Conservation (phyloP, 2,113 vertebrate species). For the Grammomys surdaster region DNA sequence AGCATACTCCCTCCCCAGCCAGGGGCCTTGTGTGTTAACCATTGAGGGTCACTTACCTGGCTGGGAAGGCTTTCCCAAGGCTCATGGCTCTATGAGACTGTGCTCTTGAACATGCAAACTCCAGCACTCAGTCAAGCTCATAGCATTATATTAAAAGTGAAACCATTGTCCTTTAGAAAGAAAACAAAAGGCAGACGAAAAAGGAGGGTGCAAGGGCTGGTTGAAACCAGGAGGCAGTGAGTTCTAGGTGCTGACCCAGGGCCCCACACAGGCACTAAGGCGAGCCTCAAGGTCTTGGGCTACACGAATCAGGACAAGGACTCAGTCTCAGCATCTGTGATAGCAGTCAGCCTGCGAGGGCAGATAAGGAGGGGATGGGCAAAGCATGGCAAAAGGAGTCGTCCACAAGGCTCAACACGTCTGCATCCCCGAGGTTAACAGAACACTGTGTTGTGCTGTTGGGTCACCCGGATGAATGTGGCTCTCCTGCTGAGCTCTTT, state of each 20-base stretch:
- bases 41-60: too few species aligned
- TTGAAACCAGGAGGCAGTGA: constrained; percentile 46
- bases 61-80: background rate
- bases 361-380: background rate
- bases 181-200: background rate
- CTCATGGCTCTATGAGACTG: background rate
- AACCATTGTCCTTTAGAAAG: constrained; percentile 64
- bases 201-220: background rate
- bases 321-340: background rate
- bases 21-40: background rate
- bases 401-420: background rate
- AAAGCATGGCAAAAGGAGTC: background rate
- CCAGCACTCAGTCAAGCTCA: constrained; percentile 55
- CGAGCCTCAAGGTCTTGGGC: constrained; percentile 7
- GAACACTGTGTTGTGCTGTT: constrained; percentile 96
- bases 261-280: constrained; percentile 18
- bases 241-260: constrained; percentile 24
- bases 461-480: constrained; percentile 98
- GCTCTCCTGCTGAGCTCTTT: constrained; percentile 97
- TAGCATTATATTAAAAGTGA: constrained; percentile 76
- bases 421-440: constrained; percentile 78
- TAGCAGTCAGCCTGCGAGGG: background rate
- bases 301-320: background rate
- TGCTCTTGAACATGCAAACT: constrained; percentile 46
- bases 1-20: background rate